These are phyloP conservation scores for Laticauda laticaudata DNA, from an alignment of 2,113 vertebrate species.

Conservation along the genomic window DNA sequence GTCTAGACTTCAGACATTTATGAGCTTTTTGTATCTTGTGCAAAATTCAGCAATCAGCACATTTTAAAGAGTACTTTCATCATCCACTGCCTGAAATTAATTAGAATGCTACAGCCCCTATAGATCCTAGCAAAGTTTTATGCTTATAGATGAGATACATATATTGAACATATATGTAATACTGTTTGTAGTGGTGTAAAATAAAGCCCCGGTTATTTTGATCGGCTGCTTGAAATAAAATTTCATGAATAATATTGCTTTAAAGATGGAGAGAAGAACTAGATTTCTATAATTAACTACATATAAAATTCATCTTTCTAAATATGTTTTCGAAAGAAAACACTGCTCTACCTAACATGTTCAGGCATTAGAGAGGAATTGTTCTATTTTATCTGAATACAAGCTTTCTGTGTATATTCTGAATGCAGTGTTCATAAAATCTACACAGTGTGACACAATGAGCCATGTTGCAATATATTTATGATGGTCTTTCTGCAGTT, in stretches of 20 bases:
- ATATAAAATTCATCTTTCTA: constrained; percentile 64
- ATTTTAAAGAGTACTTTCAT: constrained; percentile 42
- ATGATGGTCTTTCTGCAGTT: not conserved
- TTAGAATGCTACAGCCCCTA: constrained; percentile 41
- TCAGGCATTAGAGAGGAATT: not conserved
- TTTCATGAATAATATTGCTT: constrained; percentile 74
- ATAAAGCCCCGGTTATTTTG: constrained; percentile 56
- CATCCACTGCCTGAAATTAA: constrained; percentile 52
- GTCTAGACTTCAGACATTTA: constrained; percentile 50
- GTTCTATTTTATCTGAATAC: not conserved
- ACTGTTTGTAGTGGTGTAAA: constrained; percentile 62
- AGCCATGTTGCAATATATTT: not conserved
- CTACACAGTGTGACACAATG: not conserved
- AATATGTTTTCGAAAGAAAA: constrained; percentile 28
- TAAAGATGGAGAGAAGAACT: constrained; percentile 68
- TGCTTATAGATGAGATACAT: constrained; percentile 49
- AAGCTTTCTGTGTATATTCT: not conserved
- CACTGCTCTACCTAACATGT: not conserved
- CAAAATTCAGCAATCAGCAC: constrained; percentile 33
- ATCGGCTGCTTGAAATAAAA: constrained; percentile 67
- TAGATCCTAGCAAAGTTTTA: constrained; percentile 43
- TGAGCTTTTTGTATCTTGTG: constrained; percentile 39
- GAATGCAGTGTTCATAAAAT: not conserved
- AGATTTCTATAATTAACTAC: constrained; percentile 67
- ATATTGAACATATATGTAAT: constrained; percentile 57